Base-by-base conservation (phyloP, 1,140 invertebrate genomes). In the Apocrypta bakeri region DNA sequence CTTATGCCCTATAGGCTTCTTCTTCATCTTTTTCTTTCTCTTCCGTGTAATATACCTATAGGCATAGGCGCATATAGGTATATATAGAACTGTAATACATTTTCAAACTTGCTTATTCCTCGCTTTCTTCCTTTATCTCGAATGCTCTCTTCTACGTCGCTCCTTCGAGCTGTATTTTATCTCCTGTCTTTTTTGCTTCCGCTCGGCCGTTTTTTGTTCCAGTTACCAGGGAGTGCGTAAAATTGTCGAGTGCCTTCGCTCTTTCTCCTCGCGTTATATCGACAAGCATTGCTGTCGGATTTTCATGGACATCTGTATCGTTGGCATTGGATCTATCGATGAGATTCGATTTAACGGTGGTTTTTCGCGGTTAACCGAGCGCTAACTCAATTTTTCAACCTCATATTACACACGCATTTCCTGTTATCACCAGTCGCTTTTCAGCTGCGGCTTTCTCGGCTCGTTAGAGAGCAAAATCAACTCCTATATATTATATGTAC, bases 21-120 rank as follows among this genome's bases (percentile, higher is more conserved):
- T 6, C 14, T n/a, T 14, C 17, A 27, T 75, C 40, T 81, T 31
- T 75, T 37, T 68, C 73, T 69, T 40, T 82, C 73, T 40, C 37
- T 75, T 25, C 14, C 64, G n/a, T n/a, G n/a, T n/a, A n/a, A n/a
- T n/a, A n/a, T n/a, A n/a, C n/a, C n/a, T n/a, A n/a, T n/a, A n/a
- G n/a, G n/a, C n/a, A n/a, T n/a, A n/a, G n/a, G n/a, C n/a, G n/a
- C n/a, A n/a, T n/a, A n/a, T n/a, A n/a, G n/a, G n/a, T n/a, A n/a
- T n/a, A n/a, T n/a, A n/a, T n/a, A n/a, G n/a, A n/a, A n/a, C n/a
- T 29, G n/a, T 72, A 73, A 80, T 73, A 42, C 33, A 73, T 73
- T 42, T 73, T 77, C 56, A 40, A 21, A n/a, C n/a, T 25, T 64
- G 61, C 42, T 29, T 80, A 7, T 21, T 9, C 21, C 21, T 21